A percentile compares a stretch with the other conserved stretches of the same genome.
Conservation (phyloP, 2,888 invertebrate genomes). For the Ochropleura leucogaster region DNA sequence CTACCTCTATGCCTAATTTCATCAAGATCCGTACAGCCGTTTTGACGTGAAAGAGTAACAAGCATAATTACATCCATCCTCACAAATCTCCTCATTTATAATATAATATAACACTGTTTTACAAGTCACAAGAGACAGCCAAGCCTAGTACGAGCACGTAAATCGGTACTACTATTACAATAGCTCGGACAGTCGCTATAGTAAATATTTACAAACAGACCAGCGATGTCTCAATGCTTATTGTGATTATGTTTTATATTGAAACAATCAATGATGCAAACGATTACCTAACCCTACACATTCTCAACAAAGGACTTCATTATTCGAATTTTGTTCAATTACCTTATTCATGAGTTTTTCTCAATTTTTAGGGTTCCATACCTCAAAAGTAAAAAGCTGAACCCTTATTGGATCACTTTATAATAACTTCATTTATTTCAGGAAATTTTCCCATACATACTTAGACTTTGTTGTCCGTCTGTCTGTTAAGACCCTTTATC, state of each 20-base stretch:
- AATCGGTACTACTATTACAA: conserved; percentile 59
- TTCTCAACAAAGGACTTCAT: conserved; percentile 64
- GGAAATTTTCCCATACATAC: no score
- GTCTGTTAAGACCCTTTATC: no score
- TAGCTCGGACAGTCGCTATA: conserved; percentile 59
- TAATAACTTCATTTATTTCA: no score
- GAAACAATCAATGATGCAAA: conserved; percentile 81
- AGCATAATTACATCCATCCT: no score
- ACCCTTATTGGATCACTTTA: no score
- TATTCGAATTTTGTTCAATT: conserved; percentile 53
- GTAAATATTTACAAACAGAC: conserved; percentile 78
- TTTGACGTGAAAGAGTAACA: no score
- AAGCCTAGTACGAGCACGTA: conserved; percentile 20
- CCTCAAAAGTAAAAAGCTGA: no score
- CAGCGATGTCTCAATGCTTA: conserved; percentile 70
- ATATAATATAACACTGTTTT: background rate
- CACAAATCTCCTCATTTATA: no score
- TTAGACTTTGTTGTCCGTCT: no score
- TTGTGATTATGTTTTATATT: conserved; percentile 76
- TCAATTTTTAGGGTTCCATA: background rate
- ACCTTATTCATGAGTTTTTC: conserved; percentile 45
- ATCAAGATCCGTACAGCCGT: no score
- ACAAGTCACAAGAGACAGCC: conserved; percentile 3
- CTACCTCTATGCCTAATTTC: no score
- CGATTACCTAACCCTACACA: conserved; percentile 76